These are phyloP conservation scores for Ochropleura plecta DNA, from an alignment of 2,888 invertebrate genomes.

Conservation along the genomic window DNA sequence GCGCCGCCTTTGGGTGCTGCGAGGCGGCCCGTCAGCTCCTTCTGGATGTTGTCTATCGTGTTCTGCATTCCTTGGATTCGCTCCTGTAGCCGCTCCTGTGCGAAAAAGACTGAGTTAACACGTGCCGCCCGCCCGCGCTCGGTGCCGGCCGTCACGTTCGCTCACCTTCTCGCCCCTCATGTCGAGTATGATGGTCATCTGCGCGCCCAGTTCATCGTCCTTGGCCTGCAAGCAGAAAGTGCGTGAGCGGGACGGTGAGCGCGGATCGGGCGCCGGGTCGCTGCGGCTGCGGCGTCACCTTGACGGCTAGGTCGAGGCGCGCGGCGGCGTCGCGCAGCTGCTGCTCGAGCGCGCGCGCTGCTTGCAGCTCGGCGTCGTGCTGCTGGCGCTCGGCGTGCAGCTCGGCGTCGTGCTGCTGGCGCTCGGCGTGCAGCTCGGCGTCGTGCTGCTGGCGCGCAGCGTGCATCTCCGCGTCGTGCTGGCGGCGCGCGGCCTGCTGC, in stretches of 20 bases:
- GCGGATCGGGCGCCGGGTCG: neutral
- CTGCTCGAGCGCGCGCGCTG: slow-evolving; percentile 13
- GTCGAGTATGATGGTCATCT: slow-evolving; percentile 76
- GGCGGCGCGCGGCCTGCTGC: slow-evolving; percentile 21
- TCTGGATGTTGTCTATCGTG: slow-evolving; percentile 82
- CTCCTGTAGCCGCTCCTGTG: slow-evolving; percentile 77
- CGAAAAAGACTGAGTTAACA: neutral
- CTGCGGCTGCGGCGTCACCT: neutral
- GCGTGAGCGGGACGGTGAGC: neutral
- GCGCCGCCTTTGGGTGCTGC: slow-evolving; percentile 13
- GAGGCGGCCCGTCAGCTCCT: slow-evolving; percentile 77
- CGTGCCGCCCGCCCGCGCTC: neutral
- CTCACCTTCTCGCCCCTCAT: slow-evolving; percentile 78
- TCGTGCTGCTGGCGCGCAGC: slow-evolving; percentile 32
- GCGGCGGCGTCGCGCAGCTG: slow-evolving; percentile 16
- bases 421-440: slow-evolving; percentile 28
- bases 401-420: slow-evolving; percentile 34
- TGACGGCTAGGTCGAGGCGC: slow-evolving; percentile 50
- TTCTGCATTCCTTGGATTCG: slow-evolving; percentile 77
- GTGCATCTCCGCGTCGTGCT: slow-evolving; percentile 36
- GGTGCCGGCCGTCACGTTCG: neutral
- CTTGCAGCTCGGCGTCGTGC: slow-evolving; percentile 40
- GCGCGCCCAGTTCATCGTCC: slow-evolving; percentile 75
- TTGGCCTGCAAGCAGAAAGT: slow-evolving; percentile 64
- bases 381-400: slow-evolving; percentile 18